Percentiles rank a stretch among this genome's conserved stretches.
Conservation (phyloP, 2,113 vertebrate species). For the Petromus typicus region DNA sequence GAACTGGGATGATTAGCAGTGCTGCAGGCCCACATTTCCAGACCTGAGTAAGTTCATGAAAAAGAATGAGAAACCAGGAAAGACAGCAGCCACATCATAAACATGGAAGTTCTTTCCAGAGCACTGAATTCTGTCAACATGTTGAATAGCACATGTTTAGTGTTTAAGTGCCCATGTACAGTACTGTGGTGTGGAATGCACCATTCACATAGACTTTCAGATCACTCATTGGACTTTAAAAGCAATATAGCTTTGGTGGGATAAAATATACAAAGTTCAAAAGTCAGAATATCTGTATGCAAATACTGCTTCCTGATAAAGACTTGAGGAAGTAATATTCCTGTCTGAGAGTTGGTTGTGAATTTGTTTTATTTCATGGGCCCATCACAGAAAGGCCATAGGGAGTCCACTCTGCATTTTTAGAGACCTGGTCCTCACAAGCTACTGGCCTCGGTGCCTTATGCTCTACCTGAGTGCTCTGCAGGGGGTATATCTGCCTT, state of each 20-base stretch:
- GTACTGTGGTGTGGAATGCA: rapidly evolving
- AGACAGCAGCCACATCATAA: rapidly evolving
- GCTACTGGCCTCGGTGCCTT: background rate
- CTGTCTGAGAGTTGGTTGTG: background rate
- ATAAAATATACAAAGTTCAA: background rate
- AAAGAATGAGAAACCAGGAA: rapidly evolving
- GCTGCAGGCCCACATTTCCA: background rate
- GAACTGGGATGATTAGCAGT: background rate
- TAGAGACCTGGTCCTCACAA: background rate
- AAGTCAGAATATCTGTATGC: background rate
- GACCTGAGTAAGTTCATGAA: rapidly evolving
- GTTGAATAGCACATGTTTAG: background rate
- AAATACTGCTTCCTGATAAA: no score
- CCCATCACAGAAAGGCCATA: rapidly evolving
- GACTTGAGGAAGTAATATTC: background rate
- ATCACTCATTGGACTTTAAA: background rate
- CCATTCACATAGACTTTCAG: background rate
- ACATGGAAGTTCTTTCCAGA: rapidly evolving
- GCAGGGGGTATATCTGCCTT: rapidly evolving
- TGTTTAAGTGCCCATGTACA: background rate
- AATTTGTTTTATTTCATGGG: rapidly evolving
- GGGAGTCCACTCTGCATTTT: rapidly evolving
- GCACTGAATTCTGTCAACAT: background rate
- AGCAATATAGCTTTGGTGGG: background rate
- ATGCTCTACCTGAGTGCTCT: background rate